Evolutionary conservation across 2,888 invertebrate genomes (phyloP).

Genomic region (Corbicula japonica): DNA sequence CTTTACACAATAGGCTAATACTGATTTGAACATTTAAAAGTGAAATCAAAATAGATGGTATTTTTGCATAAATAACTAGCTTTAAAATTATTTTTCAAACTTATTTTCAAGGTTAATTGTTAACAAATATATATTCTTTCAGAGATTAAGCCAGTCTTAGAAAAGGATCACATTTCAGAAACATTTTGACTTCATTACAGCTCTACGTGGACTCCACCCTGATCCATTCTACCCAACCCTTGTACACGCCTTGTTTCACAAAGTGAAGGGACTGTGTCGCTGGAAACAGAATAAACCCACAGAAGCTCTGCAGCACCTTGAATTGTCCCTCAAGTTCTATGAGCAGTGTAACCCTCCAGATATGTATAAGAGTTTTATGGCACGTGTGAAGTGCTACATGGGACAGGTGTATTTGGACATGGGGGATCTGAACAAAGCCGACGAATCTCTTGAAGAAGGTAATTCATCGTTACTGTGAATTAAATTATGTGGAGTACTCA

Average conservation of each 20-base stretch:
- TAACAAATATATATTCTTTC: no score
- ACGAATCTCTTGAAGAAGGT: slow-evolving; percentile 10
- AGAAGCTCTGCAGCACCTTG: slow-evolving; percentile 40
- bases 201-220: slow-evolving; percentile 36
- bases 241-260: slow-evolving; percentile 61
- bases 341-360: slow-evolving; percentile 15
- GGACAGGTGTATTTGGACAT: slow-evolving; percentile 47
- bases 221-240: slow-evolving; percentile 38
- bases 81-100: no score
- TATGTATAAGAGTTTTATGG: slow-evolving; percentile 28
- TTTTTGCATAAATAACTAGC: no score
- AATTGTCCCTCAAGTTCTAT: slow-evolving; percentile 43
- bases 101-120: no score
- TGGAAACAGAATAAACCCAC: slow-evolving; percentile 43
- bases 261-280: slow-evolving; percentile 54
- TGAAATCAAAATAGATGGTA: no score
- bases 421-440: slow-evolving; percentile 19
- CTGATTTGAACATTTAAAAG: no score
- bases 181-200: no score
- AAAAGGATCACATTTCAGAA: no score
- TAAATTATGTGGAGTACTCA: no score
- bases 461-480: no score
- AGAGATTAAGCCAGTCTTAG: no score
- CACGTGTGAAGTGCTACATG: slow-evolving; percentile 26
- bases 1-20: no score